Conservation (phyloP, 2,797 vertebrate species). For the Pristis pectinata region DNA sequence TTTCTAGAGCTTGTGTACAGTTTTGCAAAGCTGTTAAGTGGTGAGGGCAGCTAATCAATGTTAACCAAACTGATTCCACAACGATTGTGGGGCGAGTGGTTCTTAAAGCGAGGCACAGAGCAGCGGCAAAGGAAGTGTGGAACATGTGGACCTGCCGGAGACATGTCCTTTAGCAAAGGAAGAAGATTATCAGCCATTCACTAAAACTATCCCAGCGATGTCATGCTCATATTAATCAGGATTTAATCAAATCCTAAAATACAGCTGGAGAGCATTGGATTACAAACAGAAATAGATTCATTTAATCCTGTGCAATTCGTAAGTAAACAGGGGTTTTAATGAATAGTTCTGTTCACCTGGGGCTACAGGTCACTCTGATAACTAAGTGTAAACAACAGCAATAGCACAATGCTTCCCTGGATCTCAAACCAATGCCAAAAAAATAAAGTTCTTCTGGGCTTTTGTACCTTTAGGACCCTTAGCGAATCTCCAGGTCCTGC, state of each 20-base stretch:
- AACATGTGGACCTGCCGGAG: neutral
- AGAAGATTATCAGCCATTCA: constrained; percentile 10
- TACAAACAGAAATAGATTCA: constrained; percentile 12
- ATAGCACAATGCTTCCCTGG: neutral
- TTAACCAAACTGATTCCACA: neutral
- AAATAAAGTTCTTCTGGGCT: neutral
- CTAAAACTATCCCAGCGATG: neutral
- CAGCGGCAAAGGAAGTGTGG: neutral
- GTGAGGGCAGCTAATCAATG: neutral
- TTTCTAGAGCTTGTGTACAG: neutral
- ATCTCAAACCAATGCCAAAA: neutral
- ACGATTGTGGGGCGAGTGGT: neutral
- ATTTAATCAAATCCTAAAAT: constrained; percentile 33
- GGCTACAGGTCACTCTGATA: neutral
- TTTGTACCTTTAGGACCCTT: neutral
- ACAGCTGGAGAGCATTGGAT: constrained; percentile 21
- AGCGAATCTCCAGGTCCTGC: neutral
- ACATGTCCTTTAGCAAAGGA: neutral
- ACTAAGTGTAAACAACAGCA: neutral
- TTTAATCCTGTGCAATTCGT: constrained; percentile 8
- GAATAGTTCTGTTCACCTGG: constrained; percentile 3
- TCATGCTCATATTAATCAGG: constrained; percentile 20
- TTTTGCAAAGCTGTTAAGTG: neutral
- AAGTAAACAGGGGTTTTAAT: neutral
- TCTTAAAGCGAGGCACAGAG: neutral